Evolutionary conservation across 2,797 vertebrate genomes (phyloP).

Genomic region (Glossophaga mutica): DNA sequence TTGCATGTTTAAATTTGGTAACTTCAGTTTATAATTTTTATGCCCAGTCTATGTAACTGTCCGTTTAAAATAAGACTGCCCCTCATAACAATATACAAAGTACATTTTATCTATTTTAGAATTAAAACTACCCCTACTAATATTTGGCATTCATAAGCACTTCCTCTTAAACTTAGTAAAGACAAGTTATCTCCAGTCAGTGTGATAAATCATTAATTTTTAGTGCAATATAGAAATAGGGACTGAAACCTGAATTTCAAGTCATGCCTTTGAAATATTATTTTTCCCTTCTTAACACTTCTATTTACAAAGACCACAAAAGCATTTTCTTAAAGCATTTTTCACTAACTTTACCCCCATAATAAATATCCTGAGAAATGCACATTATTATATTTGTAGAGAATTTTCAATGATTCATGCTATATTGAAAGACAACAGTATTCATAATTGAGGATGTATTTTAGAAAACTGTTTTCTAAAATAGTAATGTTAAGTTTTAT

Average conservation of each 20-base stretch:
- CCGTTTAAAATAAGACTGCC: not conserved
- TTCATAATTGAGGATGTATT: not conserved
- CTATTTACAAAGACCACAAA: not conserved
- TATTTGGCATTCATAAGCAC: not conserved
- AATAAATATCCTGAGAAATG: not conserved
- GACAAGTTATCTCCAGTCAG: not conserved
- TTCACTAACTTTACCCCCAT: not conserved
- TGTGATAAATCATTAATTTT: not conserved
- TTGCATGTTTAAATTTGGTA: not conserved
- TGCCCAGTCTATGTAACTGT: not conserved
- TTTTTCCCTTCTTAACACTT: not conserved
- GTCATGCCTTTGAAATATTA: not conserved
- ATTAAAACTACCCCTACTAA: not conserved
- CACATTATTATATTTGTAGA: not conserved
- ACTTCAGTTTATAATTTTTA: not conserved
- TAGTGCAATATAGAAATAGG: not conserved
- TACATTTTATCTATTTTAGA: constrained; percentile 32
- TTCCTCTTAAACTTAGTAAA: not conserved
- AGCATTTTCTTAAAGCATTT: not conserved
- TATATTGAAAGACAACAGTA: not conserved
- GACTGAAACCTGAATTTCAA: not conserved
- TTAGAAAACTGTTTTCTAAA: not conserved
- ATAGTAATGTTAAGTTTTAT: not conserved
- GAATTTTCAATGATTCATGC: not conserved
- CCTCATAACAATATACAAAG: not conserved